These are phyloP conservation scores for Anoplophora glabripennis DNA, from an alignment of 1,140 invertebrate genomes.

Conservation along the genomic window DNA sequence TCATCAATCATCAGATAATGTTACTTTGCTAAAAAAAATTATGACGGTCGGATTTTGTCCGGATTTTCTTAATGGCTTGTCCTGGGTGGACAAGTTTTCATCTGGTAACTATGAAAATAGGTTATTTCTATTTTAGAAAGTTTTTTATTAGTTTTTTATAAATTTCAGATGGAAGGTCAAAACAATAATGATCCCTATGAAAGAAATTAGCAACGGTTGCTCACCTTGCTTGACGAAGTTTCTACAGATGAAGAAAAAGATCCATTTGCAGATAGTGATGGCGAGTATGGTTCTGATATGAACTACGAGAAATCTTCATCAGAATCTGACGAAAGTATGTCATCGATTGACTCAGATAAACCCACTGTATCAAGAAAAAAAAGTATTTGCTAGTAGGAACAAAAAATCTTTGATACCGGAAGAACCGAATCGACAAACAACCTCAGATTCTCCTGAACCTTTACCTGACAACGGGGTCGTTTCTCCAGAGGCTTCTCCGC, in stretches of 20 bases:
- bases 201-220: not conserved
- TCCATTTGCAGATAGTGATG: not conserved
- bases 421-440: slow-evolving; percentile 3
- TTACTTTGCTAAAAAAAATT: no score
- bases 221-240: not conserved
- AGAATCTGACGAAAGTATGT: slow-evolving; percentile 6
- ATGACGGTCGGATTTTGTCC: no score
- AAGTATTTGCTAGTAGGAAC: not conserved
- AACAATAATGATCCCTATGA: not conserved
- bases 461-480: not conserved
- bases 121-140: no score
- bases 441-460: not conserved
- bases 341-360: not conserved
- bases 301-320: slow-evolving; percentile 1
- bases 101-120: no score
- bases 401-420: not conserved
- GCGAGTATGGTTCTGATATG: slow-evolving; percentile 5
- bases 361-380: not conserved
- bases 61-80: no score
- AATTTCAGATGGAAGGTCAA: not conserved
- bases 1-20: no score
- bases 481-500: not conserved
- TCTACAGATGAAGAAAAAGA: slow-evolving; percentile 4
- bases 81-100: no score
- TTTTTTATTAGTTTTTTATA: not conserved